Evolutionary conservation across 2,113 vertebrate genomes (phyloP), one percentile per base, ranked within the genome.

Genomic region (Neoarius graeffei): DNA sequence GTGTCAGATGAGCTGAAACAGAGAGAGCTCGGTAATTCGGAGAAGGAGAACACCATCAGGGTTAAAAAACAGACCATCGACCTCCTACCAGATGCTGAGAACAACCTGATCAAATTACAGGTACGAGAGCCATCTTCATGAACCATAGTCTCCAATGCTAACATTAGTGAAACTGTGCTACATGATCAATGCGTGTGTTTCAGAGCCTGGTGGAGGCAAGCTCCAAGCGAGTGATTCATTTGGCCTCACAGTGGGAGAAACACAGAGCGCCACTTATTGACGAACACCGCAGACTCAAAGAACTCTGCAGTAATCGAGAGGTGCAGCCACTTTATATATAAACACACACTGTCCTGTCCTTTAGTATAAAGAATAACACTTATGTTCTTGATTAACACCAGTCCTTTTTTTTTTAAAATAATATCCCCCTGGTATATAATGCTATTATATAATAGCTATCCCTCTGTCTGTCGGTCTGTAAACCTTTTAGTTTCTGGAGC

Each of bases 191-290:
- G 69, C 74, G 35, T 80, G 48, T 90, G 7, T 42, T 13, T 54
- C 89, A 98, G 97, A 92, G 92, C 1, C 89, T 96, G 91, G 97
- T 98, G 69, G 97, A 99, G 87, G 93, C 94, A 73, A 97, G 97
- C 19, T 95, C 96, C 27, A 96, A 96, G 85, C 93, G 96, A 8
- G 94, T 98, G 88, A 94, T 97, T 74, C 94, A 94, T 90, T 93
- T 98, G 90, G 96, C 96, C 0, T 93, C 95, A 60, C 97, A 99
- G 88, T 98, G 98, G 98, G 98, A 99, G 91, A 97, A 97, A 84
- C 97, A 97, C 90, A 94, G 97, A 0, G 95, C 96, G 5, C 97
- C 97, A 0, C 96, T 98, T 25, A 94, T 97, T 6, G 94, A 97
- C 0, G 95, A 98, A 82, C 96, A 95, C 86, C 96, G 96, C 35